A percentile compares a stretch with the other conserved stretches of the same genome.
phyloP scores from a whole-genome alignment of 2,888 invertebrate species.

The Agrotis exclamationis region DNA sequence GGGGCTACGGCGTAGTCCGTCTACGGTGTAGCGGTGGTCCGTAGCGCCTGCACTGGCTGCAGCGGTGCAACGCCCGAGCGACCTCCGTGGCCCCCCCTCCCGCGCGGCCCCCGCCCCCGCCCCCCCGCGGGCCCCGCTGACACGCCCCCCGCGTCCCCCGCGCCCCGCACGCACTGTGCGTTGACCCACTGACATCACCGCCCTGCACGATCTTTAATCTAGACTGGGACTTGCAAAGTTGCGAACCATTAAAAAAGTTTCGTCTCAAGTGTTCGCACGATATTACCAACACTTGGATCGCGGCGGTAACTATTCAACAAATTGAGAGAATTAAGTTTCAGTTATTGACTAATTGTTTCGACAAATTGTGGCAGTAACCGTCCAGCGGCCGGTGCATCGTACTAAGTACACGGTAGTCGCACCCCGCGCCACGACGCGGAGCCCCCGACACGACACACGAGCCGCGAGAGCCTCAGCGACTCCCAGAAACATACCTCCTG shows the following conservation, averaged over 20 bases:
- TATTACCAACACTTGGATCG: constrained; percentile 47
- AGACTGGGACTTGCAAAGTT: constrained; percentile 78
- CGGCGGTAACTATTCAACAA: constrained; percentile 39
- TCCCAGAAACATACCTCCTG: constrained; percentile 81
- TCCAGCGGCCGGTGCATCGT: constrained; percentile 68
- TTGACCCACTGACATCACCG: constrained; percentile 89
- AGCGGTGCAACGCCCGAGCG: constrained; percentile 87
- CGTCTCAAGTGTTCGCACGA: constrained; percentile 42
- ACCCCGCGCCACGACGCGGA: constrained; percentile 53
- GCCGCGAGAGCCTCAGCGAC: constrained; percentile 57
- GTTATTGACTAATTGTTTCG: constrained; percentile 43
- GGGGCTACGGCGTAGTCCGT: constrained; percentile 74
- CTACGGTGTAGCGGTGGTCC: constrained; percentile 80
- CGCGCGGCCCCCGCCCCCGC: constrained; percentile 29
- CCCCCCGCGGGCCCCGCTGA: constrained; percentile 56
- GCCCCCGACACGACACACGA: constrained; percentile 56
- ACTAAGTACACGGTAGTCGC: constrained; percentile 59
- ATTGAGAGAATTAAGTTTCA: constrained; percentile 4
- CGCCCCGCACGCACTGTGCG: constrained; percentile 88
- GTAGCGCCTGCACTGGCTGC: constrained; percentile 85
- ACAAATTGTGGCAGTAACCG: constrained; percentile 45
- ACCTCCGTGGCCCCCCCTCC: constrained; percentile 62
- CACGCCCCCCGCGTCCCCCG: constrained; percentile 68
- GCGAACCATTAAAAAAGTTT: constrained; percentile 67
- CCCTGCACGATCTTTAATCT: constrained; percentile 90